A percentile compares a stretch with the other conserved stretches of the same genome.
Evolutionary conservation across 2,888 invertebrate species (phyloP).

Genomic region (Sesamia inferens): DNA sequence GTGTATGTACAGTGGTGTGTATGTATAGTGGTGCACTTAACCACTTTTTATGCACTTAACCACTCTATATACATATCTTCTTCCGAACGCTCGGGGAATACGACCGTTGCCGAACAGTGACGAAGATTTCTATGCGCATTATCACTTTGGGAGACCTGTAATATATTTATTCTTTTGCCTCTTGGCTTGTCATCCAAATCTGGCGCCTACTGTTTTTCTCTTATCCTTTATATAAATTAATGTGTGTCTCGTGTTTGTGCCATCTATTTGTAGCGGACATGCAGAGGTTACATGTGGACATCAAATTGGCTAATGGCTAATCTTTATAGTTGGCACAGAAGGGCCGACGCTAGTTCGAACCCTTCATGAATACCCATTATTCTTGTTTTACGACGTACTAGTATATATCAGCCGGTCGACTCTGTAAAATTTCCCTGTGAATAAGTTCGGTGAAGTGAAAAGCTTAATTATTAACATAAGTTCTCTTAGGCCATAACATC

Average conservation of each 20-base stretch:
- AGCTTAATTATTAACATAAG: too few relatives aligned
- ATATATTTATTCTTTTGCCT: background rate
- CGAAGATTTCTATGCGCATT: too few relatives aligned
- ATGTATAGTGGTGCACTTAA: too few relatives aligned
- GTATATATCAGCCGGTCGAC: background rate
- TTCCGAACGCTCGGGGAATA: too few relatives aligned
- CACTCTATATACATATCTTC: too few relatives aligned
- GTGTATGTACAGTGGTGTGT: too few relatives aligned
- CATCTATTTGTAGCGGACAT: background rate
- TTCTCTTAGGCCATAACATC: too few relatives aligned
- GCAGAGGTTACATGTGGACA: background rate
- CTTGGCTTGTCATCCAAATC: background rate
- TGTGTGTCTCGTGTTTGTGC: background rate
- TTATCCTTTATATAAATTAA: background rate
- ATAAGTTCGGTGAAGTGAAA: too few relatives aligned
- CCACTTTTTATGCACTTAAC: too few relatives aligned
- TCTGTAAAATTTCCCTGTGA: too few relatives aligned
- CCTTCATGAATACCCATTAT: slow-evolving; percentile 37
- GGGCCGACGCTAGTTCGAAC: background rate
- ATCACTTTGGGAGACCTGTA: too few relatives aligned
- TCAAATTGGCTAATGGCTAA: background rate
- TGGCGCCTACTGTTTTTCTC: background rate
- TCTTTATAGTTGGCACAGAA: slow-evolving; percentile 1
- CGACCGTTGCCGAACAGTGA: too few relatives aligned
- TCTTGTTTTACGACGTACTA: slow-evolving; percentile 28